Evolutionary conservation across 2,113 vertebrate species (phyloP), one percentile per base, ranked within the genome.

Genomic region (Sprattus sprattus): DNA sequence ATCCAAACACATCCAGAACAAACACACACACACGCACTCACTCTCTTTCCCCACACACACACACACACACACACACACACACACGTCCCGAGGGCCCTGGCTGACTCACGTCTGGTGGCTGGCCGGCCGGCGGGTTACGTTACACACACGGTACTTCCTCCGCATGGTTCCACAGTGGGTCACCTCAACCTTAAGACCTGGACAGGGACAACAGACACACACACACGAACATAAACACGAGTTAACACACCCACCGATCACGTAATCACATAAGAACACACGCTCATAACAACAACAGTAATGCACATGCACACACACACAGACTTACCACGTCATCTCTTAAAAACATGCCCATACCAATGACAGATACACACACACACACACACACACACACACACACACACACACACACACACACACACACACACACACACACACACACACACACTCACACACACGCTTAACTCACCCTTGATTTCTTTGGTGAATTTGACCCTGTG

Each of bases 401-500:
- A 82, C 64, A 22, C 10, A 11, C 81, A 49, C 32, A 28, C 15
- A 50, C 50, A 44, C 45, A 85, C 6, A 71, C 18, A 8, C 45
- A 47, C 52, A 83, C 9, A 81, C 25, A 57, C 18, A 64, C 0
- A 32, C 28, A 75, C 67, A 75, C 10, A 28, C 9, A 2, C 67
- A 25, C 22, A n/a, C 20, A 57, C 2, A 25, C 16, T n/a, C 18
- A 52, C 15, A 46, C 15, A 45, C 16, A 1, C 80, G 3, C 80
- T 46, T 28, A 46, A 16, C 91, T 95, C 88, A 99, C 98, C 98
- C 97, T 99, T 99, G 95, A 99, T 99, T 97, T 99, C 98, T 98
- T 99, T 99, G 97, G 98, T 99, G 96, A 99, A 99, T 95, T 99
- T 99, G 95, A 99, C 98, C 91, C 98, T 93, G 93, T 99, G 98